Evolutionary conservation across 92 coral and sea anemone genomes (phyloP).

Genomic region (Plumapathes pennacea): DNA sequence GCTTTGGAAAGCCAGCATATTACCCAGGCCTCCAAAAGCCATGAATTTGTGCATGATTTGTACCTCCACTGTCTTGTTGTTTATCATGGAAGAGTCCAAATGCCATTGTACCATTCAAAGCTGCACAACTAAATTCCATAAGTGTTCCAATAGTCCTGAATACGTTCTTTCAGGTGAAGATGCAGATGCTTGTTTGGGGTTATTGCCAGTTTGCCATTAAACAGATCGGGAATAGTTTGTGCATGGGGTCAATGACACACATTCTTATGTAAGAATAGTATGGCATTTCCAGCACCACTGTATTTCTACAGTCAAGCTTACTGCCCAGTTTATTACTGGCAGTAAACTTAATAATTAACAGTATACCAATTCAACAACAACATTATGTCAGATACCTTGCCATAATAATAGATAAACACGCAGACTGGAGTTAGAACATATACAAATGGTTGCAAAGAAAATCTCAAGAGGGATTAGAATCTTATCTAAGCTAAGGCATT

Average conservation of each 20-base stretch:
- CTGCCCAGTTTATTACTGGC: slow-evolving; percentile 16
- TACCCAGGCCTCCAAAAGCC: slow-evolving; percentile 34
- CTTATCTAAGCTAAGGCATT: too few species aligned
- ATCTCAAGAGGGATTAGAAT: too few species aligned
- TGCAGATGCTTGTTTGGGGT: slow-evolving; percentile 66
- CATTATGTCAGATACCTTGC: too few species aligned
- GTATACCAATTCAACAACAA: too few species aligned
- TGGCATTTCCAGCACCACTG: slow-evolving; percentile 5
- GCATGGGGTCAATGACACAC: slow-evolving; percentile 63
- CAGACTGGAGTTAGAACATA: too few species aligned
- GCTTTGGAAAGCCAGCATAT: too few species aligned
- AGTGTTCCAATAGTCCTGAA: slow-evolving; percentile 48
- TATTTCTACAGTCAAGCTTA: slow-evolving; percentile 4
- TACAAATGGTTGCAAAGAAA: too few species aligned
- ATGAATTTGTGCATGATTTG: slow-evolving; percentile 57
- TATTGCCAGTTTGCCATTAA: slow-evolving; percentile 39
- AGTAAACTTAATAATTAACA: too few species aligned
- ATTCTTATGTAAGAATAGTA: slow-evolving; percentile 25
- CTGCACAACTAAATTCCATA: slow-evolving; percentile 54
- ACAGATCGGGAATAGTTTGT: slow-evolving; percentile 48
- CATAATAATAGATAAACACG: too few species aligned
- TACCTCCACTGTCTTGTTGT: slow-evolving; percentile 40
- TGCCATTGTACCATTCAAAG: slow-evolving; percentile 58
- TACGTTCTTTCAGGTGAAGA: slow-evolving; percentile 43
- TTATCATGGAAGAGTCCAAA: slow-evolving; percentile 35